Percentiles rank a stretch among this genome's conserved stretches.
Conservation (phyloP, 2,888 invertebrate species). For the Ferrisia virgata region DNA sequence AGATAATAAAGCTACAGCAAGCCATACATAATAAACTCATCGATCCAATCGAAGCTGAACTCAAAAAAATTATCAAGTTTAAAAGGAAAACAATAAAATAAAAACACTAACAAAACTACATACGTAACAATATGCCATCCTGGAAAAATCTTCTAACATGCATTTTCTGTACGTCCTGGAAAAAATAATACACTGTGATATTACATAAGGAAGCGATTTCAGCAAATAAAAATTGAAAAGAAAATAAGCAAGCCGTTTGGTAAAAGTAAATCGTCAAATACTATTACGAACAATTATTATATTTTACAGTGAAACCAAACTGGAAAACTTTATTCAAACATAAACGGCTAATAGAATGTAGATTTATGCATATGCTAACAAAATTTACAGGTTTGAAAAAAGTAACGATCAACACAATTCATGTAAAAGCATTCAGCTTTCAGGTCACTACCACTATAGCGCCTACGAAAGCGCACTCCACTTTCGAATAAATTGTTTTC, state of each 20-base stretch:
- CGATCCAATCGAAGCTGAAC: conserved; percentile 15
- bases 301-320: background rate
- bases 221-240: background rate
- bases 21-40: background rate
- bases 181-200: conserved; percentile 38
- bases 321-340: background rate
- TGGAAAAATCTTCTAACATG: conserved; percentile 44
- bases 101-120: conserved; percentile 43
- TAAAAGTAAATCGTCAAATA: background rate
- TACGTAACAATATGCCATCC: conserved; percentile 39
- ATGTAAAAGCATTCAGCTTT: background rate
- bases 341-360: background rate
- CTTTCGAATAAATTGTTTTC: background rate
- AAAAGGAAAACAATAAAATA: conserved; percentile 5
- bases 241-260: background rate
- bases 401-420: background rate
- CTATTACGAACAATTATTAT: background rate
- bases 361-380: background rate
- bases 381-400: background rate
- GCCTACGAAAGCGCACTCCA: background rate
- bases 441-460: background rate
- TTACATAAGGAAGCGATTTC: background rate
- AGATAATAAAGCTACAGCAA: background rate
- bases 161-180: conserved; percentile 43
- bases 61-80: background rate